phyloP scores from a whole-genome alignment of 2,888 invertebrate genomes.

The Tholera decimalis region DNA sequence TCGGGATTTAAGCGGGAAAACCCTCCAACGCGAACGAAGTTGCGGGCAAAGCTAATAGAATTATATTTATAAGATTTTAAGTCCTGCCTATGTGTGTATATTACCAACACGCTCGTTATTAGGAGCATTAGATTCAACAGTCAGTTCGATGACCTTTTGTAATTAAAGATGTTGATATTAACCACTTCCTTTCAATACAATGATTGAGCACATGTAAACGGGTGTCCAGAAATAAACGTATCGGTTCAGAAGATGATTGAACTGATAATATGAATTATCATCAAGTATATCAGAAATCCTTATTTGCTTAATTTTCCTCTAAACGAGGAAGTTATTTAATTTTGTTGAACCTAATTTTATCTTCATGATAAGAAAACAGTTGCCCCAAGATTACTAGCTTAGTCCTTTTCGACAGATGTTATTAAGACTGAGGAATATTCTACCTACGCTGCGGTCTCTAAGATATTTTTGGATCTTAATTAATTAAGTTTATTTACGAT shows the following conservation, averaged over 20 bases:
- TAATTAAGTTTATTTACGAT: constrained; percentile 25
- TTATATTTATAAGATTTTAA: too few species aligned
- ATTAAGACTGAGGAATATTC: constrained; percentile 20
- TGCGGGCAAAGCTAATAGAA: too few species aligned
- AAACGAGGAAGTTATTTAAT: not conserved
- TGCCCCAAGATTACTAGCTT: not conserved
- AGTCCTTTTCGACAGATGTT: constrained; percentile 18
- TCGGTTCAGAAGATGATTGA: not conserved
- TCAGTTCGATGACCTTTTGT: not conserved
- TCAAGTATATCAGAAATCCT: not conserved
- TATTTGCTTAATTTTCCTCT: not conserved
- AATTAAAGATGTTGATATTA: not conserved
- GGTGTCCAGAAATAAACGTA: not conserved
- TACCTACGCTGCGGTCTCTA: constrained; percentile 8
- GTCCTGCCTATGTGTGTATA: too few species aligned
- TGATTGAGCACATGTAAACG: not conserved
- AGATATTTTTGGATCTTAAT: constrained; percentile 34
- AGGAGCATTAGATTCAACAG: not conserved
- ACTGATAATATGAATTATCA: not conserved
- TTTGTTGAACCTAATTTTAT: not conserved
- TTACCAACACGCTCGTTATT: not conserved
- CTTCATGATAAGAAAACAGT: not conserved
- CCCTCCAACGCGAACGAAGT: too few species aligned
- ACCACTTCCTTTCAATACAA: not conserved
- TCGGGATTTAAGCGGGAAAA: too few species aligned